Conservation (phyloP, 2,888 invertebrate genomes). For the Baccha elongata region DNA sequence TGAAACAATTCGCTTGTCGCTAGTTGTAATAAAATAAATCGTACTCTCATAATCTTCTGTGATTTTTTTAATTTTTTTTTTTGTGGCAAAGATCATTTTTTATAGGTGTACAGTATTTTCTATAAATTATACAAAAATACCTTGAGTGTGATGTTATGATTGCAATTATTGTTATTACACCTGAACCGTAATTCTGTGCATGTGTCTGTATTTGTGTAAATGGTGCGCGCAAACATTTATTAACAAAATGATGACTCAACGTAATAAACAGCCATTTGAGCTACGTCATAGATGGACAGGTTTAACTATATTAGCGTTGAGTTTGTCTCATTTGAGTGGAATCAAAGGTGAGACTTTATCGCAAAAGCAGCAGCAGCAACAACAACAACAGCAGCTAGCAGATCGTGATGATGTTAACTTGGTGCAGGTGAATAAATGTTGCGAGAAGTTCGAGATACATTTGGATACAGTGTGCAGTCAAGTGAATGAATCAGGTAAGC, state of each 20-base stretch:
- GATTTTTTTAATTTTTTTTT: slow-evolving; percentile 11
- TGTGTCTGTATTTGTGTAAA: slow-evolving; percentile 17
- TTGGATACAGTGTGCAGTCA: slow-evolving; percentile 87
- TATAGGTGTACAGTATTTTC: too few species aligned
- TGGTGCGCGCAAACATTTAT: slow-evolving; percentile 51
- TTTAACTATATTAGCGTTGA: slow-evolving; percentile 45
- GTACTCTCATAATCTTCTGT: slow-evolving; percentile 14
- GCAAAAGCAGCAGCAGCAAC: slow-evolving; percentile 45
- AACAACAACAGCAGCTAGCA: slow-evolving; percentile 49
- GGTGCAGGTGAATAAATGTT: slow-evolving; percentile 90
- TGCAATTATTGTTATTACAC: slow-evolving; percentile 34
- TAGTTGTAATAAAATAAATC: slow-evolving; percentile 44
- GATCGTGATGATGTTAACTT: slow-evolving; percentile 76
- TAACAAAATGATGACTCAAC: slow-evolving; percentile 66
- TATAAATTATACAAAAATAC: slow-evolving; percentile 20
- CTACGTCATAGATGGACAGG: slow-evolving; percentile 67
- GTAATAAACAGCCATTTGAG: slow-evolving; percentile 15
- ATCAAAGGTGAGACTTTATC: slow-evolving; percentile 65
- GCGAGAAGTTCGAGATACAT: slow-evolving; percentile 88
- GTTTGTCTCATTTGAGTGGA: slow-evolving; percentile 58
- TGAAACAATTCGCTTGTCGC: slow-evolving; percentile 27
- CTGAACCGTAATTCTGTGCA: slow-evolving; percentile 31
- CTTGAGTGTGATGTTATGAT: slow-evolving; percentile 57
- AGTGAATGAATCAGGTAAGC: slow-evolving; percentile 85
- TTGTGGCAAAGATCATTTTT: slow-evolving; percentile 23